Percentiles rank a stretch among this genome's conserved stretches.
phyloP scores from a whole-genome alignment of 2,113 vertebrate species.

The Setophaga coronata region DNA sequence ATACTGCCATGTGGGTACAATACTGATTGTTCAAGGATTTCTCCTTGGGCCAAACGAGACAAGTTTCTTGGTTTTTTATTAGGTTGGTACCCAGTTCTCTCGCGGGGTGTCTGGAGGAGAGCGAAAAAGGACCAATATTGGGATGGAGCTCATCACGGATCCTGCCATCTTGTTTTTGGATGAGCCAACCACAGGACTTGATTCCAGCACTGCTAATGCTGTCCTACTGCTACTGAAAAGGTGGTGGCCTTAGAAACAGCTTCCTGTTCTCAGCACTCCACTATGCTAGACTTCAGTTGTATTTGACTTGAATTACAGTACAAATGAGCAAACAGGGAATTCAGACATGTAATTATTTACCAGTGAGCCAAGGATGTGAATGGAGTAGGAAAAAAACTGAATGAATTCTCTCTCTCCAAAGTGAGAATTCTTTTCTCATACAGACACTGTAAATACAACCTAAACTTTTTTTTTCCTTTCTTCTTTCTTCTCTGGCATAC shows the following conservation, averaged over 20 bases:
- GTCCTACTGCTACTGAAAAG: slow-evolving; percentile 89
- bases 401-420: not conserved
- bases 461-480: not conserved
- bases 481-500: not conserved
- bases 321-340: not conserved
- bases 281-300: not conserved
- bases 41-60: not conserved
- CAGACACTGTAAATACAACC: not conserved
- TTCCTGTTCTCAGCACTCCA: not conserved
- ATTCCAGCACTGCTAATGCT: slow-evolving; percentile 91
- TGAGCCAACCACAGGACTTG: slow-evolving; percentile 93
- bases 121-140: slow-evolving; percentile 92
- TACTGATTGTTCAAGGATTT: not conserved
- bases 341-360: not conserved
- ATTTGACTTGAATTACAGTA: not conserved
- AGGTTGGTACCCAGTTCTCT: slow-evolving; percentile 90
- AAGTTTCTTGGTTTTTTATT: not conserved
- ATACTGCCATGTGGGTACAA: fast-evolving
- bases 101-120: slow-evolving; percentile 94
- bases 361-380: not conserved
- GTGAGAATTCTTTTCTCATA: not conserved
- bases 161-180: slow-evolving; percentile 92
- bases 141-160: slow-evolving; percentile 93
- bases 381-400: not conserved
- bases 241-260: slow-evolving; percentile 55